Percentiles rank a stretch among this genome's conserved stretches.
phyloP scores from a whole-genome alignment of 2,888 invertebrate genomes.

The Sycophila texana region DNA sequence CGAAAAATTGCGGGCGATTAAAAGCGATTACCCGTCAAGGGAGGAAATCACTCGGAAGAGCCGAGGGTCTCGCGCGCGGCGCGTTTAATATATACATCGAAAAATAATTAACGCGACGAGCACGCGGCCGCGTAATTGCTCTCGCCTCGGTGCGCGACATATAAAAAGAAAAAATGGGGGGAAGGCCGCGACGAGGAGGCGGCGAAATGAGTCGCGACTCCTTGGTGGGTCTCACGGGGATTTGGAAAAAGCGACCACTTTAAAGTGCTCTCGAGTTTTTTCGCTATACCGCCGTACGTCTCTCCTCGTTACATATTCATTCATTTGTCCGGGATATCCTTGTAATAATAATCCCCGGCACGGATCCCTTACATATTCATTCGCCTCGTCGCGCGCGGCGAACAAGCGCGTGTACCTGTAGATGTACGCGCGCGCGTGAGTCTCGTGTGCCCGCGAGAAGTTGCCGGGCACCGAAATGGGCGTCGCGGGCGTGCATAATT shows the following conservation, averaged over 20 bases:
- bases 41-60: too few species aligned
- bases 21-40: too few species aligned
- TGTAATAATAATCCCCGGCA: constrained; percentile 51
- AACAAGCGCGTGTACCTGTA: neutral
- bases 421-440: neutral
- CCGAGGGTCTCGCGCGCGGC: too few species aligned
- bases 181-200: neutral
- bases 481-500: constrained; percentile 57
- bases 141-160: neutral
- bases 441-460: neutral
- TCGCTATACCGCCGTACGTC: constrained; percentile 20
- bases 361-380: constrained; percentile 50
- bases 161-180: neutral
- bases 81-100: too few species aligned
- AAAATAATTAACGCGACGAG: too few species aligned
- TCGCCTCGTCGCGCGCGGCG: constrained; percentile 7
- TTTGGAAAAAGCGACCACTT: constrained; percentile 35
- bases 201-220: neutral
- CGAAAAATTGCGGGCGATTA: too few species aligned
- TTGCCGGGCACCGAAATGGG: constrained; percentile 28
- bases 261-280: constrained; percentile 44
- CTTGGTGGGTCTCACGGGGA: constrained; percentile 43
- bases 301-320: constrained; percentile 49
- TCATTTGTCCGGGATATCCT: constrained; percentile 49
- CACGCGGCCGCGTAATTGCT: neutral